Evolutionary conservation across 2,113 vertebrate genomes (phyloP), one percentile per base, ranked within the genome.

Genomic region (Egretta garzetta): DNA sequence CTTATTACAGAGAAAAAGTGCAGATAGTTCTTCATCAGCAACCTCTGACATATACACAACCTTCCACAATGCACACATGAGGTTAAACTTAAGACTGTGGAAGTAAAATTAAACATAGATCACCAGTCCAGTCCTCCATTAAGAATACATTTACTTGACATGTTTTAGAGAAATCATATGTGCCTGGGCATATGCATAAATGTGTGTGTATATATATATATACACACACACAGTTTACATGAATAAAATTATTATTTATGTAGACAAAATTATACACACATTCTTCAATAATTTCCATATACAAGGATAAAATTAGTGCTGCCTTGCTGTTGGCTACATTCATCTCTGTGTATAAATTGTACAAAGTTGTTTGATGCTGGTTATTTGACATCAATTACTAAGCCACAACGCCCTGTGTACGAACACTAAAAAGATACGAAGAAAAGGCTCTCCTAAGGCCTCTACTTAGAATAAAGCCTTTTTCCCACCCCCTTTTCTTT

Each of bases 401-500:
- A 30, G 49, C 39, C 49, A 90, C 43, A 43, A 43, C 13, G 19
- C 33, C 20, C 12, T 39, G 20, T 10, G 20, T 59, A 68, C 50
- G 72, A 85, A 80, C 27, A 72, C 12, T 13, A 33, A 52, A 35
- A 66, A 47, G 33, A 88, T 67, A 32, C 68, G 16, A 90, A 64
- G 45, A 79, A 86, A 50, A 45, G 30, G 27, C 16, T 68, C 30
- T 76, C 33, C 22, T 64, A 68, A 39, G 20, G 60, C 13, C 6
- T 56, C 28, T 7, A 27, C 26, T 90, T n/a, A 47, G 5, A 77
- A 67, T 22, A 94, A 85, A 63, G 15, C 3, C 10, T 41, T 71
- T 5, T 13, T 7, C 12, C 18, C 5, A 3, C 26, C 7, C 4
- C 8, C 28, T 23, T 10, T 1, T 1, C 68, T 52, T 33, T 30